Evolutionary conservation across 2,888 invertebrate species (phyloP).

Genomic region (Drosophila demipolita): DNA sequence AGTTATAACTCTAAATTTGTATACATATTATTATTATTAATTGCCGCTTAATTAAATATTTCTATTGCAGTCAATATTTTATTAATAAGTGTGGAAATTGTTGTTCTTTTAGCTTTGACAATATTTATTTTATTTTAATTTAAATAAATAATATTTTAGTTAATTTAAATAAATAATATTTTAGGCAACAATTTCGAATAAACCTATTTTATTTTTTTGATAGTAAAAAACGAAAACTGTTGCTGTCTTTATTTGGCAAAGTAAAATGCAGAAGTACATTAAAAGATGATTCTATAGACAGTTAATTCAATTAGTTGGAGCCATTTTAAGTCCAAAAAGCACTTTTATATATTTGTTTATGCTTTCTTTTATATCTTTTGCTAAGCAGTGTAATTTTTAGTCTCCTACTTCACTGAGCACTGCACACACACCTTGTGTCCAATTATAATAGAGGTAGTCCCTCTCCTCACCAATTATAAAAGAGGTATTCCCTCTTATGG

Average conservation of each 20-base stretch:
- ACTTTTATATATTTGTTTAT: constrained; percentile 59
- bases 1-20: neutral
- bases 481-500: neutral
- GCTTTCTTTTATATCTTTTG: neutral
- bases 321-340: constrained; percentile 48
- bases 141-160: neutral
- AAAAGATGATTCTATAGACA: neutral
- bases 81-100: neutral
- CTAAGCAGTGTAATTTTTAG: constrained; percentile 35
- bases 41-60: neutral
- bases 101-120: neutral
- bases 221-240: no score
- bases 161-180: neutral
- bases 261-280: neutral
- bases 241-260: neutral
- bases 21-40: neutral
- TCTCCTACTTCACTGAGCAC: constrained; percentile 26
- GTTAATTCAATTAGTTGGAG: constrained; percentile 31
- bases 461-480: constrained; percentile 2
- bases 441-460: neutral
- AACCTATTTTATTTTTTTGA: neutral
- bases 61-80: no score
- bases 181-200: neutral
- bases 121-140: neutral
- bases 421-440: constrained; percentile 65